Evolutionary conservation across 2,888 invertebrate species (phyloP).

Genomic region (Tiphia femorata): DNA sequence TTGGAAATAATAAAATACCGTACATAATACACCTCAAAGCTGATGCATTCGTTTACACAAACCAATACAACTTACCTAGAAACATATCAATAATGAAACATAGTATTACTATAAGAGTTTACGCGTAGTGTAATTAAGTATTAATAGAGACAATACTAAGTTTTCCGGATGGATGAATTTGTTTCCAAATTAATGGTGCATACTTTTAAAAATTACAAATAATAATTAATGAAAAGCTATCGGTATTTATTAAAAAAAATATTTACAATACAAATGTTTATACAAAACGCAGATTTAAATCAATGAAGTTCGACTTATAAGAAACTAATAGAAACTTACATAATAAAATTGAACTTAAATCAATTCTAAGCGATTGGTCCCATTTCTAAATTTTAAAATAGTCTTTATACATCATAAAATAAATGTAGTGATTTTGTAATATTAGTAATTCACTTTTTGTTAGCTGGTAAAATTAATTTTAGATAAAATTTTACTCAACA

Average conservation of each 20-base stretch:
- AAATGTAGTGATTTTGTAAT: constrained; percentile 12
- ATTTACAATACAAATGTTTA: constrained; percentile 51
- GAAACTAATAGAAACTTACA: constrained; percentile 34
- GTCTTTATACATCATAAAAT: constrained; percentile 47
- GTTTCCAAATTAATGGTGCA: no score
- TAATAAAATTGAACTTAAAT: constrained; percentile 33
- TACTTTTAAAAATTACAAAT: neutral
- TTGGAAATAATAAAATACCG: constrained; percentile 31
- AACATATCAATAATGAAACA: no score
- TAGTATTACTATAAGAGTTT: no score
- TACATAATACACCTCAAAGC: constrained; percentile 49
- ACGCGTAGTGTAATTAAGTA: no score
- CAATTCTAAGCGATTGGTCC: constrained; percentile 50
- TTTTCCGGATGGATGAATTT: no score
- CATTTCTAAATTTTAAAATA: constrained; percentile 38
- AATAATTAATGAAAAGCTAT: constrained; percentile 11
- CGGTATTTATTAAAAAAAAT: constrained; percentile 36
- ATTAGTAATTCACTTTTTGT: neutral
- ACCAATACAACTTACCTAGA: no score
- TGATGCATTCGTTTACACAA: no score
- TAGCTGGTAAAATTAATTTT: neutral
- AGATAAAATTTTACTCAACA: no score
- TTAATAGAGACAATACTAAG: no score
- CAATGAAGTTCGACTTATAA: constrained; percentile 33
- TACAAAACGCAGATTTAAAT: constrained; percentile 42